Evolutionary conservation across 35 echinoderm and acorn worm genomes (phyloP), one percentile per base, ranked within the genome.

Genomic region (Holothuria glaberrima): DNA sequence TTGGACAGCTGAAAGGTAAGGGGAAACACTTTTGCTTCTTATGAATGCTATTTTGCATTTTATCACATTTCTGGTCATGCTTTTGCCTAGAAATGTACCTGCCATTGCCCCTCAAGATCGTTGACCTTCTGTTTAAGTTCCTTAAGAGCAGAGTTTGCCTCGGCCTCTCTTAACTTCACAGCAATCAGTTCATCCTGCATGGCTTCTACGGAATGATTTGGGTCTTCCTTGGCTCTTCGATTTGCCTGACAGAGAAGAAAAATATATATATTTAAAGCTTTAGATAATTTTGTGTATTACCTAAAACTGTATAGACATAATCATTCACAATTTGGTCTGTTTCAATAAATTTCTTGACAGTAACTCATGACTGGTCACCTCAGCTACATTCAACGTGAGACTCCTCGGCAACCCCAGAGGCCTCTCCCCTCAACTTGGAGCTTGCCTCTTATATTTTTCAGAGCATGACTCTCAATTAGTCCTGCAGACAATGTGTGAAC

Each of bases 121-220:
- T 76, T 83, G 54, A 99, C 97, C 56, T 92, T 99, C 31, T 93
- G 91, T 54, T 91, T 92, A 21, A 99, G 86, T 60, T 99, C 97
- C 58, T 95, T 99, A 3, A 99, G 88, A 20, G 97, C 30, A 19
- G 92, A 88, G 58, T 99, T 99, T 25, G 97, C 97, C 70, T 99
- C 97, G 3, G 97, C 97, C 69, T 99, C 97, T 59, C 97, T 65
- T 59, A 99, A 88, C 45, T 99, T 99, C 52, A 99, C 97, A 6
- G 97, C 97, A 12, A 99, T 99, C 62, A 99, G 79, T 70, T 99
- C 97, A 31, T 99, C 97, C 57, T 99, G 97, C 45, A 99, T 58
- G 7, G 89, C 45, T 14, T 83, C 94, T 10, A 99, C 86, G 17
- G 91, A 90, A 69, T 91, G 88, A 10, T 94, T 90, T 12, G 91